phyloP scores from a whole-genome alignment of 2,888 invertebrate genomes.

The Pristionchus entomophagus region DNA sequence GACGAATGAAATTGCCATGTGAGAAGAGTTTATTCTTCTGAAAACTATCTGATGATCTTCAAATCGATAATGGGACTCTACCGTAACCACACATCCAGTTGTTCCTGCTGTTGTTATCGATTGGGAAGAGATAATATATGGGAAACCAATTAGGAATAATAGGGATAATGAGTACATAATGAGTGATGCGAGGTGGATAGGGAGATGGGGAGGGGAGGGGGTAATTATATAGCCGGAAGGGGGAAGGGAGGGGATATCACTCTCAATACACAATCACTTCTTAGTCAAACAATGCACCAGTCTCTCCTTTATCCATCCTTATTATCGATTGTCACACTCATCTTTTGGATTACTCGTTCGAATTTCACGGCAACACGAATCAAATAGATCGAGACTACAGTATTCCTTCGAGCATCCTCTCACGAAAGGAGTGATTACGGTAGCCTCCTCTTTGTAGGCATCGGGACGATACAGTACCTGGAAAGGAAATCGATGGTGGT shows the following conservation, averaged over 20 bases:
- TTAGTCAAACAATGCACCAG: slow-evolving; percentile 24
- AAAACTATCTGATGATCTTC: slow-evolving; percentile 1
- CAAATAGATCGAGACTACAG: slow-evolving; percentile 26
- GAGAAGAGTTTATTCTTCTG: slow-evolving; percentile 71
- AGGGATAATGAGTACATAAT: slow-evolving; percentile 11
- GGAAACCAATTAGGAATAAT: neutral
- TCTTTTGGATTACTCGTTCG: slow-evolving; percentile 42
- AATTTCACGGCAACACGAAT: slow-evolving; percentile 31
- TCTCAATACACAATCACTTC: slow-evolving; percentile 31
- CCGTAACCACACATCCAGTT: slow-evolving; percentile 45
- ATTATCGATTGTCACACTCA: slow-evolving; percentile 31
- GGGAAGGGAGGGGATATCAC: slow-evolving; percentile 2
- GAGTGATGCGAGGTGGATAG: neutral
- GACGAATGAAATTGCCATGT: slow-evolving; percentile 70
- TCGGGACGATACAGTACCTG: slow-evolving; percentile 32
- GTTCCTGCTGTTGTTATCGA: slow-evolving; percentile 20
- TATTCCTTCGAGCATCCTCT: slow-evolving; percentile 24
- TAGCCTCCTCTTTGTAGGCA: slow-evolving; percentile 31
- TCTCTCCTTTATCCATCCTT: neutral
- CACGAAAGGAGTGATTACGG: slow-evolving; percentile 34
- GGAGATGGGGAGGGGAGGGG: slow-evolving; percentile 8
- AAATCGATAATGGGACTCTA: neutral
- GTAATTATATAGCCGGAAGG: neutral
- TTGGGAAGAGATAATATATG: neutral
- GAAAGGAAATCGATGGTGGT: neutral